Percentiles rank a stretch among this genome's conserved stretches.
Evolutionary conservation across 2,797 vertebrate species (phyloP).

Genomic region (Chrosomus eos): DNA sequence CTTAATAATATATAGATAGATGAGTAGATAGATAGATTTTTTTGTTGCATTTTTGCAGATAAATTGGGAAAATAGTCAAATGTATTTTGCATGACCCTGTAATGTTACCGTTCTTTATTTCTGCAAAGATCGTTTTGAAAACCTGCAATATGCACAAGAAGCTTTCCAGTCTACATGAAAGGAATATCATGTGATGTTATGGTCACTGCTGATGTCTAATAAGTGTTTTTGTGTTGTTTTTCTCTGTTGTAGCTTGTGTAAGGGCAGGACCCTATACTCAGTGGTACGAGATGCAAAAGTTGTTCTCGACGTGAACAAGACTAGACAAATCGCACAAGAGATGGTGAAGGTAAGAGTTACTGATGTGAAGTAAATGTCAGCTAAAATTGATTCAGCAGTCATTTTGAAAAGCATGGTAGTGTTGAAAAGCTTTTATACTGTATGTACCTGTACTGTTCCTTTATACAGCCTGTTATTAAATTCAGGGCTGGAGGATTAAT

Average conservation of each 20-base stretch:
- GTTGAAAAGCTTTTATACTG: background rate
- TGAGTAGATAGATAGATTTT: too few species aligned
- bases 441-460: background rate
- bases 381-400: background rate
- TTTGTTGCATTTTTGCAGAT: too few species aligned
- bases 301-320: slow-evolving; percentile 97
- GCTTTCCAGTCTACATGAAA: background rate
- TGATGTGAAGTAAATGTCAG: slow-evolving; percentile 26
- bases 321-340: slow-evolving; percentile 97
- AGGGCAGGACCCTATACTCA: slow-evolving; percentile 95
- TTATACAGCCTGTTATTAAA: background rate
- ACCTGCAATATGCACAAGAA: background rate
- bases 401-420: background rate
- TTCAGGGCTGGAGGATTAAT: background rate
- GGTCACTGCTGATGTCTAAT: background rate
- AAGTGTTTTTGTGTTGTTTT: slow-evolving; percentile 22
- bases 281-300: slow-evolving; percentile 97
- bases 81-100: background rate
- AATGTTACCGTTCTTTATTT: background rate
- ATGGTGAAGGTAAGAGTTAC: slow-evolving; percentile 91
- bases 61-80: too few species aligned
- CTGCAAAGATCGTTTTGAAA: background rate
- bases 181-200: background rate
- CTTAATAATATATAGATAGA: background rate
- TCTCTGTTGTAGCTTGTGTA: slow-evolving; percentile 88